These are phyloP conservation scores for Pyxicephalus adspersus DNA, from an alignment of 2,113 vertebrate species.

Conservation along the genomic window DNA sequence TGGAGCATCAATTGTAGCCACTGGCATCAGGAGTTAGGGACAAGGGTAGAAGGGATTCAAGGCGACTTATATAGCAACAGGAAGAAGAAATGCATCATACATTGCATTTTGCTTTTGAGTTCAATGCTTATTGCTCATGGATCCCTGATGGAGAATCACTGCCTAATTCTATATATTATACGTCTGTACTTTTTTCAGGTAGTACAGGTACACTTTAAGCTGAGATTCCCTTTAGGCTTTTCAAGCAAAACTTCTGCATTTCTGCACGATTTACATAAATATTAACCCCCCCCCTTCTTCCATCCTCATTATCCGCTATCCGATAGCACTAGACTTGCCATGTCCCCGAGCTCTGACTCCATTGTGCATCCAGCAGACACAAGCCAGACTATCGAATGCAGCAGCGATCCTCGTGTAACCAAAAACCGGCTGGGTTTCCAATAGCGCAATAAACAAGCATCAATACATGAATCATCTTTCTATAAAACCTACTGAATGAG, in stretches of 20 bases:
- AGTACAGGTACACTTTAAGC: too few species aligned
- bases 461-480: constrained; percentile 72
- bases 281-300: neutral
- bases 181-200: too few species aligned
- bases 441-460: constrained; percentile 72
- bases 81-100: too few species aligned
- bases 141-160: too few species aligned
- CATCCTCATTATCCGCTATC: constrained; percentile 9
- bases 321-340: constrained; percentile 34
- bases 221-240: neutral
- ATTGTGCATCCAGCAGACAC: constrained; percentile 35
- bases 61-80: too few species aligned
- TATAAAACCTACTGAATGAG: constrained; percentile 73
- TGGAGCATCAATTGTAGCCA: too few species aligned
- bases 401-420: constrained; percentile 68
- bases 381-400: constrained; percentile 62
- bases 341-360: constrained; percentile 31
- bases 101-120: too few species aligned
- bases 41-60: too few species aligned
- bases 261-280: constrained; percentile 25
- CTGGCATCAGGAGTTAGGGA: too few species aligned
- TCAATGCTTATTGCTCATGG: too few species aligned
- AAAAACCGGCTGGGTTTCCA: constrained; percentile 67
- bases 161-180: too few species aligned
- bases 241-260: constrained; percentile 13